Evolutionary conservation across 2,888 invertebrate genomes (phyloP), one percentile per base, ranked within the genome.

Genomic region (Lypha dubia): DNA sequence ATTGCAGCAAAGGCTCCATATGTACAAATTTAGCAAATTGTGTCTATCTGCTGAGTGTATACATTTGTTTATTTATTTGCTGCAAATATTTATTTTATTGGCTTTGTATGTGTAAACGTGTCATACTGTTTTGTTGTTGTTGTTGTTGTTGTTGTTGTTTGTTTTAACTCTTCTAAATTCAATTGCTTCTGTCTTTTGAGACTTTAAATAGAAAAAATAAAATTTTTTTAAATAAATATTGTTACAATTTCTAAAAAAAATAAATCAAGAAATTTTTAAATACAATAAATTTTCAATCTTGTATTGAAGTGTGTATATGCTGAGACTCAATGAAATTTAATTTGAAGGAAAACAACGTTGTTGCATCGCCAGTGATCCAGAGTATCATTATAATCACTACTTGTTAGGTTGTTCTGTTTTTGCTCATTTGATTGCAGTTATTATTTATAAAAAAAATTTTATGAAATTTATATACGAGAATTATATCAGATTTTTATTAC

Each of bases 51-150:
- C 15, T 24, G 7, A 62, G 1, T 60, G 32, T 6, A 22, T 71
- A 28, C 15, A 7, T 22, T n/a, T 15, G 32, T 75, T 56, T 4
- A 17, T 49, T 41, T 62, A 22, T 62, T 65, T 73, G 56, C 28
- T 73, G 71, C 32, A 73, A 62, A 65, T 79, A 73, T 65, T 65
- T 79, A 53, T 56, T 71, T 79, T 56, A 22, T 35, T 79, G 62
- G 28, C 53, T 79, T 17, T 28, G 15, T 32, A 15, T 58, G 65
- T 46, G 24, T 38, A 49, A 20, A 20, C 17, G 35, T 65, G 49
- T 51, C 15, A 17, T 67, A 56, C 24, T 35, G 22, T 32, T 20
- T 58, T 44, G 8, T 46, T 46, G 1, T 13, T 60, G 35, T 51
- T 65, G 3, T 22, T 46, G n/a, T 58, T 44, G 8, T 46, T 46